A percentile compares a stretch with the other conserved stretches of the same genome.
These are phyloP conservation scores for Vannuccia rotundouncinata DNA, from an alignment of 2,888 invertebrate species.

Conservation along the genomic window DNA sequence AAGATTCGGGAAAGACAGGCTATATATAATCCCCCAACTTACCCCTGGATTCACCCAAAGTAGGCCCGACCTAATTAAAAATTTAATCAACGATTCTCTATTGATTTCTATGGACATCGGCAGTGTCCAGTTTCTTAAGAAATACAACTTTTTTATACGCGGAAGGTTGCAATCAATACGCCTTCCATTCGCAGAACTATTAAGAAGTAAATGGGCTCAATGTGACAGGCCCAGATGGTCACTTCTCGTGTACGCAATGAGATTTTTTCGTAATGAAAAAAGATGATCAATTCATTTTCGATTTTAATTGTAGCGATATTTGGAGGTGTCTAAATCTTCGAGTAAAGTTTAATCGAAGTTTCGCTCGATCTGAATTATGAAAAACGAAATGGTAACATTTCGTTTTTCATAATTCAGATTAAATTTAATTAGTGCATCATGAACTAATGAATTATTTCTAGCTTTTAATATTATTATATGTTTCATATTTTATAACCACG, in stretches of 20 bases:
- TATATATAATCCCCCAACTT: too few species aligned
- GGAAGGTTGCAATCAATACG: background rate
- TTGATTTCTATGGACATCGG: background rate
- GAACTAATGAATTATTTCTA: too few species aligned
- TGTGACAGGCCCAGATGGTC: background rate
- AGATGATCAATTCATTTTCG: background rate
- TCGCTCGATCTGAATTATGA: too few species aligned
- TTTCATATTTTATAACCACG: too few species aligned
- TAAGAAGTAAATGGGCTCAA: background rate
- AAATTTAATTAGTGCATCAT: too few species aligned
- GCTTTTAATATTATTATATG: too few species aligned
- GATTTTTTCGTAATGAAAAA: background rate
- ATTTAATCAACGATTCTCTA: background rate
- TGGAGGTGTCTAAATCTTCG: background rate
- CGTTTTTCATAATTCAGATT: too few species aligned
- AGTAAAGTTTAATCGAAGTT: background rate
- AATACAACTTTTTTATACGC: background rate
- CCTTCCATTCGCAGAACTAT: background rate
- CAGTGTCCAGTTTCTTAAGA: background rate
- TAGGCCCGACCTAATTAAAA: background rate
- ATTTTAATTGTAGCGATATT: background rate
- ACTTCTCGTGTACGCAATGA: background rate
- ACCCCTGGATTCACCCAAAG: background rate
- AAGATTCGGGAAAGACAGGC: background rate
- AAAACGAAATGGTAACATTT: too few species aligned